phyloP scores from a whole-genome alignment of 92 coral and sea anemone species.

The Isaurus tuberculatus region DNA sequence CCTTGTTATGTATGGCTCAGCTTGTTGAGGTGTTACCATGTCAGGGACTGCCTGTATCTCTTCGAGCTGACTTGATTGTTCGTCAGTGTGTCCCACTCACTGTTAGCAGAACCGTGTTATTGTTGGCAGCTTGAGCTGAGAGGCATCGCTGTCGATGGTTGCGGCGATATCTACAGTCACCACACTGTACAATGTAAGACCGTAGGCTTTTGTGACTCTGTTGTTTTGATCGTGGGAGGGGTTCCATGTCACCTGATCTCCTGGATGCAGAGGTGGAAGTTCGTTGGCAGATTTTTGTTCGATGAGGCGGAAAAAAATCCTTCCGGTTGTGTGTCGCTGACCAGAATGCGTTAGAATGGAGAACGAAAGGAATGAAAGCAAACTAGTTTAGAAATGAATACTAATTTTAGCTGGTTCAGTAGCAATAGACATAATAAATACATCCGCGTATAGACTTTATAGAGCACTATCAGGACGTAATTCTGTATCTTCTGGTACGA shows the following conservation, averaged over 20 bases:
- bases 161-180: conserved; percentile 48
- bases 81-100: conserved; percentile 30
- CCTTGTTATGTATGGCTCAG: conserved; percentile 43
- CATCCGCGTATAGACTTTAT: too few relatives aligned
- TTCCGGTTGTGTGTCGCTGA: conserved; percentile 40
- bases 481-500: too few relatives aligned
- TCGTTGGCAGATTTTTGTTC: conserved; percentile 41
- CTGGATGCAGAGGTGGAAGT: conserved; percentile 45
- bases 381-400: too few relatives aligned
- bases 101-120: too few relatives aligned
- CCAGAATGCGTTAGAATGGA: too few relatives aligned
- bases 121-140: conserved; percentile 10
- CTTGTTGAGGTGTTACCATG: conserved; percentile 29
- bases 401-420: too few relatives aligned
- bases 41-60: conserved; percentile 15
- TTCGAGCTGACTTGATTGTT: conserved; percentile 20
- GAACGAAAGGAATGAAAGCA: too few relatives aligned
- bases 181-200: conserved; percentile 51
- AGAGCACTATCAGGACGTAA: too few relatives aligned
- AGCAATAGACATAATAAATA: too few relatives aligned
- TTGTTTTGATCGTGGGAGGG: conserved; percentile 43
- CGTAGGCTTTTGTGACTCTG: conserved; percentile 49
- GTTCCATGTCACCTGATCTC: conserved; percentile 53
- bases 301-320: conserved; percentile 34
- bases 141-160: conserved; percentile 25